phyloP scores from a whole-genome alignment of 2,797 vertebrate genomes.

The Poecilia wingei region DNA sequence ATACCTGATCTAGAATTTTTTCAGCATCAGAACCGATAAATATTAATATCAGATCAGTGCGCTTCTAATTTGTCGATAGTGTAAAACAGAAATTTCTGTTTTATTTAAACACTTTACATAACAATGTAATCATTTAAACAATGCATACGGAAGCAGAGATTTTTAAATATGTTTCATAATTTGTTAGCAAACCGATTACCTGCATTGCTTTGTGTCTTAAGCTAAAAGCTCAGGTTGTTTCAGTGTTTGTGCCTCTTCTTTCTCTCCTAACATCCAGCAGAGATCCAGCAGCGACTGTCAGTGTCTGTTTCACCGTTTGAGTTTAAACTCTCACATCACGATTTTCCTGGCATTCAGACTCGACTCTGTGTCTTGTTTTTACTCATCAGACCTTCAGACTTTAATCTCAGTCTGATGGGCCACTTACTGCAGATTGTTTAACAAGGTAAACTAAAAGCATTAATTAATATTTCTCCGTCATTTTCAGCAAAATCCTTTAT shows the following conservation, averaged over 20 bases:
- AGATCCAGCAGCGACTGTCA: constrained; percentile 10
- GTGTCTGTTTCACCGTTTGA: constrained; percentile 15
- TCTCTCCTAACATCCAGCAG: not conserved
- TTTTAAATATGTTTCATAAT: not conserved
- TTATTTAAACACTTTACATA: not conserved
- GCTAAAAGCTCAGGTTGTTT: not conserved
- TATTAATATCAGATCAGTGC: too few species aligned
- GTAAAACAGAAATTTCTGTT: not conserved
- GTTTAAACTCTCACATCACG: constrained; percentile 18
- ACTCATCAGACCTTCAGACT: not conserved
- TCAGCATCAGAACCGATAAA: too few species aligned
- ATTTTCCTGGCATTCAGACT: constrained; percentile 17
- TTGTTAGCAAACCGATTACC: not conserved
- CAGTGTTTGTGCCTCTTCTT: constrained; percentile 2
- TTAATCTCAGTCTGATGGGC: constrained; percentile 10
- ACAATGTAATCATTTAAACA: not conserved
- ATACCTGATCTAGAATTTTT: too few species aligned
- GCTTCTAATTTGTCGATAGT: not conserved
- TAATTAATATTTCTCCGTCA: not conserved
- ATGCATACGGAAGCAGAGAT: not conserved
- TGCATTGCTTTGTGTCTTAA: not conserved
- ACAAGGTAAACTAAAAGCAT: not conserved
- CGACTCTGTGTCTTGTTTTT: not conserved
- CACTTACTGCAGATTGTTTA: not conserved
- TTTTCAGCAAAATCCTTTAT: not conserved